phyloP scores from a whole-genome alignment of 2,113 vertebrate genomes.

The Alaudala cheleensis region DNA sequence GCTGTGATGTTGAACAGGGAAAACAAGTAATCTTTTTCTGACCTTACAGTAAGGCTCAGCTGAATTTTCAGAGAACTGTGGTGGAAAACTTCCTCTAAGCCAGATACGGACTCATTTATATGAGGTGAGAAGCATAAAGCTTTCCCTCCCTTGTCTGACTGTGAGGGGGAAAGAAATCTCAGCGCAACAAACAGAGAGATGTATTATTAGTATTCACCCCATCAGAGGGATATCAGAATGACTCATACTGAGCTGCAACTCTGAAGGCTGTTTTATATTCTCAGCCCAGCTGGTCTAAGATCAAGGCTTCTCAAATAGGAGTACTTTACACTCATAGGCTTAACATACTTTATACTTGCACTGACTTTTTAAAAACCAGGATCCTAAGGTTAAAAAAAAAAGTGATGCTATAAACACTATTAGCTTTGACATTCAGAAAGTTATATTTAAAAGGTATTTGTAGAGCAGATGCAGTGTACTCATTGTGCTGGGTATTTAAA shows the following conservation, averaged over 20 bases:
- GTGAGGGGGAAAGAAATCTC: not conserved
- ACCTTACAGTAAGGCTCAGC: not conserved
- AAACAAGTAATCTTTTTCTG: not conserved
- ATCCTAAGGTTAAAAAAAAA: not conserved
- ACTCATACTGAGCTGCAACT: not conserved
- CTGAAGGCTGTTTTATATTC: constrained; percentile 21
- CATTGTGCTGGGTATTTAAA: not conserved
- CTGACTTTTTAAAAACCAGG: not conserved
- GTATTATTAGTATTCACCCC: not conserved
- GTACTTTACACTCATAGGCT: not conserved
- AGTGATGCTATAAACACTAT: not conserved
- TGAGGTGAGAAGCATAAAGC: not conserved
- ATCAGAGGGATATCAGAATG: constrained; percentile 10
- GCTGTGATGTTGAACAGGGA: not conserved
- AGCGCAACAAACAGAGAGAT: not conserved
- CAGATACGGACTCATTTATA: not conserved
- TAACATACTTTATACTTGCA: not conserved
- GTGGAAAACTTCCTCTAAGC: not conserved
- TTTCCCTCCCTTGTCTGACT: not conserved
- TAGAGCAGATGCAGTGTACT: not conserved
- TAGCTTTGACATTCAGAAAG: not conserved
- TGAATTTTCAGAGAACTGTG: not conserved
- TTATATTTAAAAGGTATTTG: not conserved
- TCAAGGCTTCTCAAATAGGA: not conserved
- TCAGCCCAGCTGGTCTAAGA: not conserved